Conservation (phyloP, 2,113 vertebrate genomes). For the Monopterus albus region DNA sequence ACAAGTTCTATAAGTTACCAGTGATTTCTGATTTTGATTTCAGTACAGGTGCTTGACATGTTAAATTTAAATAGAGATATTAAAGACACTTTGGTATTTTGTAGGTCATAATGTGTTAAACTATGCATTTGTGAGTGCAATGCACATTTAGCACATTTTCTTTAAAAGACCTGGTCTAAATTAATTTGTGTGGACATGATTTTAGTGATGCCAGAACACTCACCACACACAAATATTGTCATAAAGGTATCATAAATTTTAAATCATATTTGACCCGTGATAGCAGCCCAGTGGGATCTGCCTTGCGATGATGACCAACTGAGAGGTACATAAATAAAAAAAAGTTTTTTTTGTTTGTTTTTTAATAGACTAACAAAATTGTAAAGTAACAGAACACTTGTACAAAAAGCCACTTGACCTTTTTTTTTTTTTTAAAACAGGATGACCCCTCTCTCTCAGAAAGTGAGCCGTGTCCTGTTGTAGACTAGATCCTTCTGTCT, state of each 20-base stretch:
- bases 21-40: constrained; percentile 76
- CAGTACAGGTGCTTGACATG: constrained; percentile 73
- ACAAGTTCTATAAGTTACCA: constrained; percentile 64
- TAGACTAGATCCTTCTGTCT: constrained; percentile 66
- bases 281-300: constrained; percentile 72
- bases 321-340: constrained; percentile 70
- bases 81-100: constrained; percentile 83
- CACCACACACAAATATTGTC: constrained; percentile 67
- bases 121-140: constrained; percentile 50
- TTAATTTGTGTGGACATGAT: constrained; percentile 70
- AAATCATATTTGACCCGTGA: constrained; percentile 72
- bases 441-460: constrained; percentile 72
- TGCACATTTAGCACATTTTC: constrained; percentile 53
- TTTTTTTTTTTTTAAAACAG: constrained; percentile 71
- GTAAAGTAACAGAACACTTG: constrained; percentile 63
- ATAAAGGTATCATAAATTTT: constrained; percentile 49
- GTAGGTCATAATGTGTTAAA: constrained; percentile 63
- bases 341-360: constrained; percentile 54
- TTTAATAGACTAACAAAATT: constrained; percentile 57
- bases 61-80: constrained; percentile 72
- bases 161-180: constrained; percentile 64
- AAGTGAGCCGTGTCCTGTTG: constrained; percentile 65
- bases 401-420: constrained; percentile 77
- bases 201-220: constrained; percentile 71
- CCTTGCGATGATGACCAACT: constrained; percentile 60